Evolutionary conservation across 2,888 invertebrate genomes (phyloP), one percentile per base, ranked within the genome.

Genomic region (Papilio demoleus): DNA sequence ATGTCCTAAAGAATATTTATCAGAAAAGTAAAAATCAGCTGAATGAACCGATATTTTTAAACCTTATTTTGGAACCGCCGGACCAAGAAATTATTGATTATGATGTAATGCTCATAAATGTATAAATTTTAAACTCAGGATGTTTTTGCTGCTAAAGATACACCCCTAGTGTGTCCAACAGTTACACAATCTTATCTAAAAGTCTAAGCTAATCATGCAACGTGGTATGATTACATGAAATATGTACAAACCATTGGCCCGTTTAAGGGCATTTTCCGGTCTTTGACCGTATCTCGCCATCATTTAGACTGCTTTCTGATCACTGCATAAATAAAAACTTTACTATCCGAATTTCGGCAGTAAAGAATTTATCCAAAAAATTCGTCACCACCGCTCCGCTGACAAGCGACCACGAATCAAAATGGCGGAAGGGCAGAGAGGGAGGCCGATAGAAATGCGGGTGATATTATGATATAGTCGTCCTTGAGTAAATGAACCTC

Each of bases 191-290:
- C n/a, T 22, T 12, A n/a, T 40, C 38, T 38, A 59, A 12, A 27
- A 70, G 14, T 31, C 31, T 3, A 6, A 56, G 27, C 17, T 56
- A 14, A 73, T 73, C 72, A 72, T 90, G 92, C 91, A 92, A 92
- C 93, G 93, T 93, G 93, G 93, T 90, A 84, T 73, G 75, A 74
- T 81, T 76, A 71, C 71, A 66, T 50, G 45, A 70, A 74, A 72
- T 70, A 70, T 71, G 70, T 77, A 94, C 97, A 93, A 90, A 99
- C 99, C 99, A 93, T 98, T 98, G 19, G 99, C 99, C 90, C 99
- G 94, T 94, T 99, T 99, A 50, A 99, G 95, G 88, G 99, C 99
- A 94, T 99, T 99, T 94, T 99, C 99, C 77, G 99, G 99, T 89
- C 99, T 95, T 90, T 99, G 98, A 83, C 96, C 96, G 93, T 97